These are phyloP conservation scores for Speoplatyrhinus poulsoni DNA, from an alignment of 2,113 vertebrate genomes.

Conservation along the genomic window DNA sequence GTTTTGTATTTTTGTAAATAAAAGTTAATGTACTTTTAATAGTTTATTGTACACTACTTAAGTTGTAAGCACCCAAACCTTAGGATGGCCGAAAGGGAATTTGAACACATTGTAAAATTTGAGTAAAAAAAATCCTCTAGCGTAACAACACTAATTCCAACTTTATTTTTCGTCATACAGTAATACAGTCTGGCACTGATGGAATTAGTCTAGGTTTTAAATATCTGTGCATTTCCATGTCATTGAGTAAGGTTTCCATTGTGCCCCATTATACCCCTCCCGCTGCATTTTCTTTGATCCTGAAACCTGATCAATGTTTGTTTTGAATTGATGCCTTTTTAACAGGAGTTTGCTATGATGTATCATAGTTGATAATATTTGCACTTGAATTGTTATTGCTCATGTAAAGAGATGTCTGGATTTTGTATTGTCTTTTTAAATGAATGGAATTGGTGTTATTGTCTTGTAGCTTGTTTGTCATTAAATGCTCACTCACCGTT, in stretches of 20 bases:
- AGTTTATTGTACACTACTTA: background rate
- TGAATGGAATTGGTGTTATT: slow-evolving; percentile 82
- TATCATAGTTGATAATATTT: slow-evolving; percentile 93
- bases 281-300: slow-evolving; percentile 40
- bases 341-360: slow-evolving; percentile 79
- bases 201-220: background rate
- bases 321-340: slow-evolving; percentile 66
- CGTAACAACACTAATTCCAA: background rate
- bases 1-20: slow-evolving; percentile 42
- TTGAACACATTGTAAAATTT: slow-evolving; percentile 23
- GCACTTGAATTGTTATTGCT: slow-evolving; percentile 97
- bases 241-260: background rate
- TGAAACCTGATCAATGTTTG: slow-evolving; percentile 50
- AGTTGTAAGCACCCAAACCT: slow-evolving; percentile 11
- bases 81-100: slow-evolving; percentile 44
- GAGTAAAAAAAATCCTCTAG: background rate
- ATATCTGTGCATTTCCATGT: background rate
- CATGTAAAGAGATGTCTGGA: slow-evolving; percentile 97
- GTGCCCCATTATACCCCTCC: background rate
- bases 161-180: background rate
- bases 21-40: background rate
- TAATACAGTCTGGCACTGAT: background rate
- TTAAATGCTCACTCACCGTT: slow-evolving; percentile 69
- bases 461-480: slow-evolving; percentile 71
- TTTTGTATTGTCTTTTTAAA: slow-evolving; percentile 97